Percentiles rank a stretch among this genome's conserved stretches.
Evolutionary conservation across 2,888 invertebrate genomes (phyloP).

Genomic region (Cataglyphis altisquamis): DNA sequence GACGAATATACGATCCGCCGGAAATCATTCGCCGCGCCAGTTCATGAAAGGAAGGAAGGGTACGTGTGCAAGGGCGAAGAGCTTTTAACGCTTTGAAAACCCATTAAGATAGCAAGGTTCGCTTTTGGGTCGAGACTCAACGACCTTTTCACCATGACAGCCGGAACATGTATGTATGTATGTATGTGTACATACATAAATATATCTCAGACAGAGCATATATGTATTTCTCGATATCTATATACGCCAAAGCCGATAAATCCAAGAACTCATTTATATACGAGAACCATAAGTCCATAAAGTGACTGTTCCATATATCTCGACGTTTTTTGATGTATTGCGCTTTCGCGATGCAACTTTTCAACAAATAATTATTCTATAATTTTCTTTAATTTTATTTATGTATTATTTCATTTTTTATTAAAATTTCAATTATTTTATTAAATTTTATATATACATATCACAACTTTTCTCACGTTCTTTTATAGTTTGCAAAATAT

Average conservation of each 20-base stretch:
- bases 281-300: background rate
- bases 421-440: background rate
- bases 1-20: constrained; percentile 37
- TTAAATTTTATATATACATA: background rate
- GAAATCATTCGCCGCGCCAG: constrained; percentile 51
- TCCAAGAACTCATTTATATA: background rate
- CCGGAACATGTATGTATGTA: background rate
- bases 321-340: background rate
- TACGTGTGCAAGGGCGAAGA: constrained; percentile 35
- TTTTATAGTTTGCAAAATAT: background rate
- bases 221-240: background rate
- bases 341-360: background rate
- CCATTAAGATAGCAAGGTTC: constrained; percentile 63
- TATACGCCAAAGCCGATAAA: background rate
- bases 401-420: background rate
- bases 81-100: constrained; percentile 59
- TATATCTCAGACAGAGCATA: background rate
- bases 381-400: background rate
- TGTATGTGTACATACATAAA: background rate
- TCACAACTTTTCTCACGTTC: background rate
- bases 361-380: background rate
- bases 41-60: constrained; percentile 47
- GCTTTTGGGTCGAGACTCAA: constrained; percentile 48
- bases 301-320: background rate
- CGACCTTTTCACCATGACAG: constrained; percentile 45